Evolutionary conservation across 2,797 vertebrate genomes (phyloP), one percentile per base, ranked within the genome.

Genomic region (Vipera latastei): DNA sequence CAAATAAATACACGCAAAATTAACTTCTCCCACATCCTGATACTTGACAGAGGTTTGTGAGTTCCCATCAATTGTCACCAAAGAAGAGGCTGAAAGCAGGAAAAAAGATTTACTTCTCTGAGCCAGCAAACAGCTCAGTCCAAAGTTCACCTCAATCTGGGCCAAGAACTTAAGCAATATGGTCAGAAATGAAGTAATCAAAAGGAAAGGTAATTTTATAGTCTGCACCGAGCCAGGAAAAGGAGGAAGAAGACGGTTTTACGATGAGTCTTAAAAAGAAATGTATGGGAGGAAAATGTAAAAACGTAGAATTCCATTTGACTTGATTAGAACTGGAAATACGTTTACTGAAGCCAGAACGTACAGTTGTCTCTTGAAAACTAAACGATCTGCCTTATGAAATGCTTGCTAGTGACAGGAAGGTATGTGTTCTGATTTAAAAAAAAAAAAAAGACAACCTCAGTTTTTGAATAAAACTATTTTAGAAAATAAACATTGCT

Each of bases 111-210:
- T 44, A 5, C 83, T 26, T 57, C 73, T 73, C 0, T 57, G 69
- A 94, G 44, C 94, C 65, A 92, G 4, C 4, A 16, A 73, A 56
- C 63, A 93, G 51, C 26, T 69, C 6, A 25, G 20, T 92, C 95
- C 92, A 44, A 38, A 26, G 44, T 88, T 93, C 69, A 53, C 28
- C 88, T 91, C 26, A 0, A n/a, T 53, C 20, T 69, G 11, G 57
- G 73, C 91, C 88, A 92, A 91, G 78, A 93, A 93, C 55, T 90
- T 90, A 90, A 91, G 90, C 90, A 89, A 86, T 61, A 78, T 28
- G 89, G 85, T 86, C 56, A 65, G 86, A 86, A 91, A 44, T 86
- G 48, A 61, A 89, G 69, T 86, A 57, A 93, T 91, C 87, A 25
- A 69, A 69, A 18, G 25, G 28, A 91, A 91, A 86, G 69, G n/a